Evolutionary conservation across 2,888 invertebrate genomes (phyloP), one percentile per base, ranked within the genome.

Genomic region (Athalia cordata): DNA sequence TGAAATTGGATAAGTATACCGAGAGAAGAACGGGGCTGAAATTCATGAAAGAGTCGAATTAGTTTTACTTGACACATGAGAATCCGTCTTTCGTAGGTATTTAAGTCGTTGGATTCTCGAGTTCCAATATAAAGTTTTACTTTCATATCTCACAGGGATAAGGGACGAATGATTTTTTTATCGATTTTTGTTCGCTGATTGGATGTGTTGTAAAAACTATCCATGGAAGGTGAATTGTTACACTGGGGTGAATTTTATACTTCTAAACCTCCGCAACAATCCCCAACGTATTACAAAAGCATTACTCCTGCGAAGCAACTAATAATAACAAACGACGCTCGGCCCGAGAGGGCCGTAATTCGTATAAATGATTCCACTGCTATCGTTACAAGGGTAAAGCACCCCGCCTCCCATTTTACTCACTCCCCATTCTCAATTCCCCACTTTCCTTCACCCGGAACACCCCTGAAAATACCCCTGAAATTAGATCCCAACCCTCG

Each of bases 281-380:
- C 59, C 49, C 29, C 29, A 2, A 62, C 50, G 47, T 65, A 77
- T 77, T 29, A 57, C 77, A 77, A 77, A 66, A 77, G 65, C 77
- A 67, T 77, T 77, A 65, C 77, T 65, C 62, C 77, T 55, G 61
- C 43, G 9, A 76, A 72, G 77, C 74, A 83, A 81, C 83, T 83
- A 83, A 84, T 84, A 84, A 84, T 84, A 84, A 84, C 84, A 83
- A 83, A 84, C 83, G 83, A 83, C 77, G 78, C 81, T 75, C 80
- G 80, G 79, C 81, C 74, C 80, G 80, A 83, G 84, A 82, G 82
- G 84, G 82, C 86, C 80, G 89, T 89, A 90, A 90, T 90, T 89
- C 89, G 89, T 88, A 90, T 89, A 90, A 90, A 90, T 90, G 90
- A 90, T 89, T 80, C 78, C 79, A 83, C 81, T 82, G 81, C 83